Evolutionary conservation across 2,113 vertebrate species (phyloP).

Genomic region (Pardalotus punctatus): DNA sequence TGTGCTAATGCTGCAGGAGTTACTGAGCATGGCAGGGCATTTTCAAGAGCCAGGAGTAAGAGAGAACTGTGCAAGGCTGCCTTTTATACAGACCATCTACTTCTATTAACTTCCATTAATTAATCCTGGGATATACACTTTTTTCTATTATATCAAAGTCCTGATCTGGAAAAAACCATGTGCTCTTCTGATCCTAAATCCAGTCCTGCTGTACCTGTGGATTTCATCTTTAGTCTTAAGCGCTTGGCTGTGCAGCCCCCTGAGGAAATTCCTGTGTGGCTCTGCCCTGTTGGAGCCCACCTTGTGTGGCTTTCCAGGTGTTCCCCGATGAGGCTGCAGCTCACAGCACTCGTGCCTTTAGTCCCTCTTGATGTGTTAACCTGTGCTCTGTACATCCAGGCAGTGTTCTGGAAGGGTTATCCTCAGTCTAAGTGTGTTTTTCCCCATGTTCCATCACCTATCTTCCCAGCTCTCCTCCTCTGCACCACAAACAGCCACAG

Average conservation of each 20-base stretch:
- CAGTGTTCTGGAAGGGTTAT: background rate
- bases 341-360: background rate
- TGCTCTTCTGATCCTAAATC: background rate
- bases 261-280: background rate
- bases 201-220: background rate
- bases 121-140: background rate
- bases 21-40: background rate
- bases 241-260: fast-evolving
- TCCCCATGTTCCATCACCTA: background rate
- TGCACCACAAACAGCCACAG: too few relatives aligned
- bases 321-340: background rate
- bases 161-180: background rate
- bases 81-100: background rate
- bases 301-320: background rate
- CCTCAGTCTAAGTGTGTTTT: background rate
- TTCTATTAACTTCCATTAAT: background rate
- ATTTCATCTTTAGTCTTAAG: background rate
- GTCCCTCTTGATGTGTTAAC: background rate
- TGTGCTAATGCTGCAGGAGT: background rate
- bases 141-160: background rate
- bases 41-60: background rate
- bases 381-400: background rate
- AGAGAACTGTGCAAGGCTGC: background rate
- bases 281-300: background rate
- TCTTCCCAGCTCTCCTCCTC: background rate